Evolutionary conservation across 2,113 vertebrate genomes (phyloP), one percentile per base, ranked within the genome.

Genomic region (Elephantulus edwardii): DNA sequence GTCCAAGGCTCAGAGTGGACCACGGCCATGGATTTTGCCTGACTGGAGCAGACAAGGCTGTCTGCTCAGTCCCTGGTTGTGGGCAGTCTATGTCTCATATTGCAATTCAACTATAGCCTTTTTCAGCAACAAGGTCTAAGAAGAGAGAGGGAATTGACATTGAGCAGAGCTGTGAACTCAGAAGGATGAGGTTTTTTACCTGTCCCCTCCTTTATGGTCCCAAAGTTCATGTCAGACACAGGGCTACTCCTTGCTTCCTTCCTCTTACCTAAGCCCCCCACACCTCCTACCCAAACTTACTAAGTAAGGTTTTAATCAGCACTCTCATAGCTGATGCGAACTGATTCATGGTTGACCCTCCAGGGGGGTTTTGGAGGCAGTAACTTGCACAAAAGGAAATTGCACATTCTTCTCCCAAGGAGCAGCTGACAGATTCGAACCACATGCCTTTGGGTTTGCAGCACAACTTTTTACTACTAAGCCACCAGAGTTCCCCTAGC

Each of bases 171-270:
- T 14, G 44, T 1, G 14, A 38, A 38, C 38, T 38, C 17, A 52
- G 76, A 22, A 58, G 83, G 17, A 44, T 8, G 16, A 33, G 20
- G 9, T 35, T 33, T 35, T 33, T 62, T 62, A 26, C 30, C 20
- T 8, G 13, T 87, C 30, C 9, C 62, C 14, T 48, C 30, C 50
- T 48, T 11, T 12, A 17, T 54, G 44, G 70, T 66, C 19, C 74
- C 44, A 2, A 10, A 30, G 33, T 28, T 62, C 46, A 58, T 35
- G 86, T 75, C 17, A 20, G 20, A 42, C 13, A 16, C 10, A 19
- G 1, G 0, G 11, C 40, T 16, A 24, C 52, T 20, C 11, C 26
- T 2, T 19, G 5, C 22, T 3, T 0, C 14, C 20, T 8, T 16
- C 1, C 11, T 26, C 38, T 40, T 4, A 42, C 46, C 80, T 33